phyloP scores from a whole-genome alignment of 2,113 vertebrate species.

The Otis tarda region DNA sequence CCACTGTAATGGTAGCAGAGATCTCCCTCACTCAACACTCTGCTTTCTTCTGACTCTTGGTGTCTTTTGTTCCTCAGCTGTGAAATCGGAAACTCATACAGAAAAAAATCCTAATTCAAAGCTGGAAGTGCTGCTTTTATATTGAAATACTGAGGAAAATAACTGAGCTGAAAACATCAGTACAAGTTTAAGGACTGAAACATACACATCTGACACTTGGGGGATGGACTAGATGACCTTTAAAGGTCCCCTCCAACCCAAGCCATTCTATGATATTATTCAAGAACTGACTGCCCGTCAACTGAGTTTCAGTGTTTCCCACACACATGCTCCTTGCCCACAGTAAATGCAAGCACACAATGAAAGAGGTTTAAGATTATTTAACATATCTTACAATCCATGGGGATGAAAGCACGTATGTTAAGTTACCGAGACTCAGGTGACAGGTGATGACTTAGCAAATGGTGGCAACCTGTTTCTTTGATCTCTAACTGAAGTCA shows the following conservation, averaged over 20 bases:
- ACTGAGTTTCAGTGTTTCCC: not conserved
- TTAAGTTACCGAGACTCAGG: not conserved
- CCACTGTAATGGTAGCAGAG: not conserved
- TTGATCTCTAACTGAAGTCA: not conserved
- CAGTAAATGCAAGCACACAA: not conserved
- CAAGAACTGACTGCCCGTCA: not conserved
- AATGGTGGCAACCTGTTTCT: not conserved
- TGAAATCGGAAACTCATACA: not conserved
- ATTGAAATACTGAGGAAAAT: not conserved
- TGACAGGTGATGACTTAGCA: not conserved
- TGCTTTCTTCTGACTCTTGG: not conserved
- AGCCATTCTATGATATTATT: not conserved
- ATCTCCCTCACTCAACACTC: not conserved
- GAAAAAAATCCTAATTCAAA: not conserved
- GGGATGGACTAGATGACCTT: too few species aligned
- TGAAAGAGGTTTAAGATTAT: not conserved
- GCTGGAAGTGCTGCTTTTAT: not conserved
- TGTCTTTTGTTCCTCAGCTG: not conserved
- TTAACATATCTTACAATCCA: not conserved
- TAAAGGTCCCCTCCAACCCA: too few species aligned
- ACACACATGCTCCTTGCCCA: not conserved
- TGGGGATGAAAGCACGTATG: not conserved
- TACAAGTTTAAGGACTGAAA: not conserved
- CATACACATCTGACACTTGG: not conserved
- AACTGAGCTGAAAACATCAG: not conserved